A percentile compares a stretch with the other conserved stretches of the same genome.
Evolutionary conservation across 2,113 vertebrate species (phyloP).

Genomic region (Psittacula cyanocephala): DNA sequence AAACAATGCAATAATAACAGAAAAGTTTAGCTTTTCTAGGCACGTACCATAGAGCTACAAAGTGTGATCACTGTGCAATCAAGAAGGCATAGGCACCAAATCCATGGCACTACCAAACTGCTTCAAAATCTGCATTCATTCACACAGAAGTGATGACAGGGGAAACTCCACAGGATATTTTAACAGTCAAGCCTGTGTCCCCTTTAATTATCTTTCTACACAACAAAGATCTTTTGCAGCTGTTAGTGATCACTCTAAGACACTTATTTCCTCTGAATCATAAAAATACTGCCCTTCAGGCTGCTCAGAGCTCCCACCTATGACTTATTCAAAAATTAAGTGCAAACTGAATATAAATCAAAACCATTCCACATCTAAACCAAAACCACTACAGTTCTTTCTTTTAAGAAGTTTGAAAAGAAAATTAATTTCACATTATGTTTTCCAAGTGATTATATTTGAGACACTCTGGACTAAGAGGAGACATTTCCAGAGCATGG

Average conservation of each 20-base stretch:
- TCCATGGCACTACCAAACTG: neutral
- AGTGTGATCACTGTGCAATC: neutral
- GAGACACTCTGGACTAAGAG: neutral
- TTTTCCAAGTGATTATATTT: neutral
- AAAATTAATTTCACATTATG: neutral
- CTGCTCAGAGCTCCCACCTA: neutral
- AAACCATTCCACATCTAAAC: neutral
- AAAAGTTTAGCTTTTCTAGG: neutral
- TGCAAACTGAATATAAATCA: neutral
- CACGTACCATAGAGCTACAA: neutral
- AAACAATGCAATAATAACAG: neutral
- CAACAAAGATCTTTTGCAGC: neutral
- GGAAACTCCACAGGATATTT: neutral
- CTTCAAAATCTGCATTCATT: neutral
- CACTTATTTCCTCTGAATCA: neutral
- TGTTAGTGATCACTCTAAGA: neutral
- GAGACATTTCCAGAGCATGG: neutral
- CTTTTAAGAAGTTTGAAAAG: neutral
- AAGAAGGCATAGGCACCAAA: neutral
- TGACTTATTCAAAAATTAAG: neutral
- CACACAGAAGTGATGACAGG: neutral
- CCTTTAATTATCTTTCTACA: neutral
- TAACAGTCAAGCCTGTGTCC: neutral
- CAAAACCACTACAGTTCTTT: neutral
- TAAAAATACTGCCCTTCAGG: neutral